Evolutionary conservation across 2,113 vertebrate species (phyloP), one percentile per base, ranked within the genome.

Genomic region (Coturnix japonica): DNA sequence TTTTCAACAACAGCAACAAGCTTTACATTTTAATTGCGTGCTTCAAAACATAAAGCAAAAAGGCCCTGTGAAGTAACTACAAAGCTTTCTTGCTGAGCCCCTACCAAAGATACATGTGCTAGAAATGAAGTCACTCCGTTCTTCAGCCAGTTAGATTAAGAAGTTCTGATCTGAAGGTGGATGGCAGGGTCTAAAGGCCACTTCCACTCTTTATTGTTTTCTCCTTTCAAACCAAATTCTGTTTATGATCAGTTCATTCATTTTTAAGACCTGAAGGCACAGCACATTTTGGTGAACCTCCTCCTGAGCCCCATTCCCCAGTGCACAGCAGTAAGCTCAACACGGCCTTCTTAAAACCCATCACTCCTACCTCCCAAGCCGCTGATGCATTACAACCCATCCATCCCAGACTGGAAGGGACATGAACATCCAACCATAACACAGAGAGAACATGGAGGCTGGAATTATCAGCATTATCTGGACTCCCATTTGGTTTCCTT

Each of bases 1-100:
- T 53, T 41, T 93, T 77, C 84, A 87, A 92, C 88, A 95, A 92
- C 87, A 89, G 85, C 61, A 92, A 92, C 78, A 82, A 83, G 79
- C 61, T 87, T 87, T 93, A 93, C 79, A 94, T 95, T 93, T 95
- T 93, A 94, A 96, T 92, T 89, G 65, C 65, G 35, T 89, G n/a
- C 81, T 80, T 94, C 75, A 71, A 82, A 89, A 95, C 39, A 33
- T 35, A 85, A 89, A 87, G 64, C 47, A 9, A 41, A 61, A 89
- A 91, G 23, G 47, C 35, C 60, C 41, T 47, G 26, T 30, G 21
- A 91, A 87, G 46, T 22, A 63, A 77, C n/a, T 70, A 69, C 35
- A 47, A 85, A 80, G 80, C 85, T 51, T 88, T 77, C 39, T 47
- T 73, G 54, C 64, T 51, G 49, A 54, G 33, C 10, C 63, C 37